Percentiles rank a stretch among this genome's conserved stretches.
phyloP scores from a whole-genome alignment of 1,140 invertebrate genomes.

The Drosophila repleta region DNA sequence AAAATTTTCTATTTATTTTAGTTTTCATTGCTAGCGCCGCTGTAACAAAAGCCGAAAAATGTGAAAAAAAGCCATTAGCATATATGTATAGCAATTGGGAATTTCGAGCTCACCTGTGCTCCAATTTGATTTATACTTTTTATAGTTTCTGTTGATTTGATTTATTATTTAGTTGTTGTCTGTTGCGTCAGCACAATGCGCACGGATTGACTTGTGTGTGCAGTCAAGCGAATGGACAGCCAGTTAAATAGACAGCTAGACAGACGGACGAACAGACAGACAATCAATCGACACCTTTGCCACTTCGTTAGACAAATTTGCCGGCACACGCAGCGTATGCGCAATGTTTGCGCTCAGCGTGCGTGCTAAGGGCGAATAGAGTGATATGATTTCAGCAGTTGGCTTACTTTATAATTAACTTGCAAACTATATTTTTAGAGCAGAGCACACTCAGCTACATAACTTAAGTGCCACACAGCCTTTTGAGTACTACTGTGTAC shows the following conservation, averaged over 20 bases:
- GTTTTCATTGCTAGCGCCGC: constrained; percentile 38
- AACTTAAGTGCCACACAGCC: no score
- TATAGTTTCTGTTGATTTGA: constrained; percentile 69
- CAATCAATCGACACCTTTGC: constrained; percentile 50
- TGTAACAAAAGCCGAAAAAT: constrained; percentile 43
- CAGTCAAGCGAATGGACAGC: constrained; percentile 3
- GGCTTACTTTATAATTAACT: constrained; percentile 10
- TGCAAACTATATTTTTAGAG: constrained; percentile 14
- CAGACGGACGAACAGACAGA: neutral
- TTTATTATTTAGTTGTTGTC: constrained; percentile 49
- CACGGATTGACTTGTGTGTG: constrained; percentile 32
- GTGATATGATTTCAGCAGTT: constrained; percentile 5
- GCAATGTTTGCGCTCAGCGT: constrained; percentile 18
- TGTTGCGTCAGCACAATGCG: constrained; percentile 54
- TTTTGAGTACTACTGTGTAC: constrained; percentile 15
- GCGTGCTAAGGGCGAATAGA: constrained; percentile 1
- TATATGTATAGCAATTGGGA: constrained; percentile 17
- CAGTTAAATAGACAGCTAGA: constrained; percentile 13
- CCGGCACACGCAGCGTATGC: constrained; percentile 40
- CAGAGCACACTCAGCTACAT: neutral
- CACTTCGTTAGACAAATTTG: constrained; percentile 37
- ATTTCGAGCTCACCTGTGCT: constrained; percentile 1
- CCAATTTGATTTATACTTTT: constrained; percentile 34
- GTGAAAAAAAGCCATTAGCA: no score
- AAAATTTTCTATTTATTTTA: constrained; percentile 53